Evolutionary conservation across 2,888 invertebrate genomes (phyloP).

Genomic region (Dascillus cervinus): DNA sequence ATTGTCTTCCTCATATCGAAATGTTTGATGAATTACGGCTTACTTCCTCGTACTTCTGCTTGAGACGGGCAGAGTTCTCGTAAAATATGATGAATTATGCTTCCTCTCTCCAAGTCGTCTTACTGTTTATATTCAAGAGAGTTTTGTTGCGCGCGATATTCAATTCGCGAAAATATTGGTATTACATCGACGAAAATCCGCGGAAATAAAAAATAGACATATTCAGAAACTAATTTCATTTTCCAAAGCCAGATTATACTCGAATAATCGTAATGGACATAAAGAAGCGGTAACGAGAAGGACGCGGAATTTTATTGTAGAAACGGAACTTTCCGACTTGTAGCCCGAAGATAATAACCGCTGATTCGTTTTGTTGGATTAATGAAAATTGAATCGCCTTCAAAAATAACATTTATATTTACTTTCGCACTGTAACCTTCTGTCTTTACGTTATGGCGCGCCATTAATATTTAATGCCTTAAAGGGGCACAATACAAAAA

Average conservation of each 20-base stretch:
- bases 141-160: too few relatives aligned
- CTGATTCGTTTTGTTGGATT: conserved; percentile 13
- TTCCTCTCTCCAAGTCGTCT: conserved; percentile 16
- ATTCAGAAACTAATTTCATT: conserved; percentile 12
- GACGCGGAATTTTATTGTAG: conserved; percentile 13
- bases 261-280: conserved; percentile 15
- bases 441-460: too few relatives aligned
- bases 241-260: conserved; percentile 11
- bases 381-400: conserved; percentile 13
- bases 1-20: conserved; percentile 22
- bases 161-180: too few relatives aligned
- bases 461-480: too few relatives aligned
- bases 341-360: conserved; percentile 11
- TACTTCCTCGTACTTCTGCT: conserved; percentile 19
- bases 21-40: conserved; percentile 23
- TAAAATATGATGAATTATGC: conserved; percentile 23
- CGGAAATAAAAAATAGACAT: too few relatives aligned
- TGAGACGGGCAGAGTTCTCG: conserved; percentile 18
- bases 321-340: conserved; percentile 12
- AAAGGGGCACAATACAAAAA: too few relatives aligned
- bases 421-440: too few relatives aligned
- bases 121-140: conserved; percentile 24
- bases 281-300: conserved; percentile 13
- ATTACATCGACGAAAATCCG: too few relatives aligned
- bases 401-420: conserved; percentile 12